Conservation (phyloP, 2,113 vertebrate species). For the Elanoides forficatus region DNA sequence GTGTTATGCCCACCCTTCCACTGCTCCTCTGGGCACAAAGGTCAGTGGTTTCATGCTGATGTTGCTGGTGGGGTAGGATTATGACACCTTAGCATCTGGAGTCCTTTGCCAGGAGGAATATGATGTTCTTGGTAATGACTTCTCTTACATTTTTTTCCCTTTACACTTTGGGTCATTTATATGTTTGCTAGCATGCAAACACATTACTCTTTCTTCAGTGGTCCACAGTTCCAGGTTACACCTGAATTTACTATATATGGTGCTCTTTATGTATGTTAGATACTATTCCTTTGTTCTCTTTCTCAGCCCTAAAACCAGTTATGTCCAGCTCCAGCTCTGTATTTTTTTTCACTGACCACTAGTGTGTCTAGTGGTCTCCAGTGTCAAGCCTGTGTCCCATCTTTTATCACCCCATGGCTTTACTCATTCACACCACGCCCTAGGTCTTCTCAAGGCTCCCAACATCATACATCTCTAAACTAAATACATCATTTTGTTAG, state of each 20-base stretch:
- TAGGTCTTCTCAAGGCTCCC: not conserved
- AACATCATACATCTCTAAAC: not conserved
- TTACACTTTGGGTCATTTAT: not conserved
- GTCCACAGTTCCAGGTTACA: not conserved
- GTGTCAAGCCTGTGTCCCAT: not conserved
- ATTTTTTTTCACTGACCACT: not conserved
- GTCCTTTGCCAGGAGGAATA: not conserved
- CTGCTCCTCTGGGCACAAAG: not conserved
- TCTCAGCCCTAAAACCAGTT: not conserved
- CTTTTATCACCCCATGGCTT: not conserved
- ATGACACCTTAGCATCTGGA: not conserved
- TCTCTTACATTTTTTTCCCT: not conserved
- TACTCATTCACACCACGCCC: rapidly evolving
- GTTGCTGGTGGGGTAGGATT: not conserved
- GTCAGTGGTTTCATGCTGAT: not conserved
- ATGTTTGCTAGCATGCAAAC: not conserved
- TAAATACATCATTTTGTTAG: not conserved
- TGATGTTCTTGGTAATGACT: not conserved
- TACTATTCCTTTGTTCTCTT: not conserved
- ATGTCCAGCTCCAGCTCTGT: not conserved
- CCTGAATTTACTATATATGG: not conserved
- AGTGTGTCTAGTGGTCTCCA: not conserved
- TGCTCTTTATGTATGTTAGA: not conserved
- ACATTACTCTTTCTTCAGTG: not conserved
- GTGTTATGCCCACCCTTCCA: not conserved